A percentile compares a stretch with the other conserved stretches of the same genome.
Evolutionary conservation across 2,113 vertebrate species (phyloP).

Genomic region (Rissa tridactyla): DNA sequence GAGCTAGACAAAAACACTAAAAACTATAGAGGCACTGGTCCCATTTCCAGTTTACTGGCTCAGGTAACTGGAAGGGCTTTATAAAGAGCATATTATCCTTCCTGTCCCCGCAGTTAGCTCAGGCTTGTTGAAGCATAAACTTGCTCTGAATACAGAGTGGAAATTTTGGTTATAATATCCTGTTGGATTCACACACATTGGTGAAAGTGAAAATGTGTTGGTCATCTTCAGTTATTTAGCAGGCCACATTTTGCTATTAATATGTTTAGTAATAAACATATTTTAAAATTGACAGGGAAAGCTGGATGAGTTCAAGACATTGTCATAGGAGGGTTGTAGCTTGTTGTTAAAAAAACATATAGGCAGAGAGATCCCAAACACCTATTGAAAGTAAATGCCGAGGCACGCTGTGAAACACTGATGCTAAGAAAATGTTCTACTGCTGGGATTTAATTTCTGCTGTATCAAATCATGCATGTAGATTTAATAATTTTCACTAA

Average conservation of each 20-base stretch:
- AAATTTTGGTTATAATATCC: neutral
- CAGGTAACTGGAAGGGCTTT: neutral
- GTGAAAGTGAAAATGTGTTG: neutral
- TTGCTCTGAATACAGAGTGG: neutral
- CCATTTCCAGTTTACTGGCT: neutral
- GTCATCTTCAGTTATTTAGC: neutral
- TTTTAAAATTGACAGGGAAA: neutral
- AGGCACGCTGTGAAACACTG: conserved; percentile 19
- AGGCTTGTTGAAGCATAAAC: neutral
- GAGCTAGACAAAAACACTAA: neutral
- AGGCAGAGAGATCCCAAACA: neutral
- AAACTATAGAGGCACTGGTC: neutral
- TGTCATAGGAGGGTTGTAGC: neutral
- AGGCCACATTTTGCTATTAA: neutral
- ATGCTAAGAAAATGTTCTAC: conserved; percentile 21
- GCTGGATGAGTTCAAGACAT: neutral
- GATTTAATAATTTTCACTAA: conserved; percentile 47
- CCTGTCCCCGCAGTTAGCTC: neutral
- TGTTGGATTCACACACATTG: neutral
- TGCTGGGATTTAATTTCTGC: conserved; percentile 24
- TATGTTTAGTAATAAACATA: neutral
- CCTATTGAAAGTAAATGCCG: conserved; percentile 9
- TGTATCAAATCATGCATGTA: conserved; percentile 25
- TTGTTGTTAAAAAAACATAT: neutral
- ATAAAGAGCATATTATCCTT: neutral